phyloP scores from a whole-genome alignment of 2,113 vertebrate species.

The Platysteira castanea region DNA sequence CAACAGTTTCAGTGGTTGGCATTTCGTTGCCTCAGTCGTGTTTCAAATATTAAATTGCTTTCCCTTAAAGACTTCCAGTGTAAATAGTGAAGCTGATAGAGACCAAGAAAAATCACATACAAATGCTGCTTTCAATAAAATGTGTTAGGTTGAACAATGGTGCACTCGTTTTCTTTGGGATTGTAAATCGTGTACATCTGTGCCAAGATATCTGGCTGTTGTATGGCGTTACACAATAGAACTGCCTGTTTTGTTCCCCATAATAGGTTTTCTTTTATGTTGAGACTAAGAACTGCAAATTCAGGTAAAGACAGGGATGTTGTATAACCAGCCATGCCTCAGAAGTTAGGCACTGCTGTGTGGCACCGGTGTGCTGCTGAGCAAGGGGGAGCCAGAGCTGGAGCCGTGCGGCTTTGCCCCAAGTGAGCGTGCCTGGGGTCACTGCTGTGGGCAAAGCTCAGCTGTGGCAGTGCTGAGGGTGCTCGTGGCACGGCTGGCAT shows the following conservation, averaged over 20 bases:
- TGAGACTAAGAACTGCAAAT: background rate
- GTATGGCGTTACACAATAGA: background rate
- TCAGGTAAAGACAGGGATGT: background rate
- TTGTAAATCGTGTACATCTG: background rate
- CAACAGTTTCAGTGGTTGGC: background rate
- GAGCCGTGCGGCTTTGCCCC: background rate
- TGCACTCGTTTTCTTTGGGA: background rate
- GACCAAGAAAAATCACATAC: background rate
- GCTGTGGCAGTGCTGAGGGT: background rate
- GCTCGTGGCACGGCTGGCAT: background rate
- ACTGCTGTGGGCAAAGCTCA: accelerated
- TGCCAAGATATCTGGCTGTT: background rate
- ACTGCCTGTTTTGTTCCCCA: background rate
- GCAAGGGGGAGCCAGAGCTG: background rate
- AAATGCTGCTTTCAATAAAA: background rate
- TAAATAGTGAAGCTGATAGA: background rate
- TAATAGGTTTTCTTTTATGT: background rate
- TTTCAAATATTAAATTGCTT: background rate
- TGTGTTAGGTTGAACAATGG: background rate
- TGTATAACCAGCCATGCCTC: background rate
- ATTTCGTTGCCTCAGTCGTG: background rate
- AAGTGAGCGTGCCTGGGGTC: background rate
- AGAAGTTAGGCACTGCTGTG: background rate
- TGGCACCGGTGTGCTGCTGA: background rate
- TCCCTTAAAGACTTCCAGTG: background rate